Evolutionary conservation across 2,888 invertebrate genomes (phyloP), one percentile per base, ranked within the genome.

Genomic region (Neoaliturus tenellus): DNA sequence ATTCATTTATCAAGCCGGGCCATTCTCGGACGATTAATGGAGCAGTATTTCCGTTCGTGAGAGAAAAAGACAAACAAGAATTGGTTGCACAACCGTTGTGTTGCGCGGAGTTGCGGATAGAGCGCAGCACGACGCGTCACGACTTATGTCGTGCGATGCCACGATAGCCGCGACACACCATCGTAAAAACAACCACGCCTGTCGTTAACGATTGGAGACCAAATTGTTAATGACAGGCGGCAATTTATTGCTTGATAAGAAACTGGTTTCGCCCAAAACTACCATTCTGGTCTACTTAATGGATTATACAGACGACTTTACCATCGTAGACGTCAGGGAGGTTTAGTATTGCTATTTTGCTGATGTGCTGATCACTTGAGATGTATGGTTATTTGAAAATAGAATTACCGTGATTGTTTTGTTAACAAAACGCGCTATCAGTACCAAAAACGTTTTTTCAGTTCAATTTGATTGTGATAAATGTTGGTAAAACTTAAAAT

Each of bases 21-120:
- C 69, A 69, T 69, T 69, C 39, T n/a, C 6, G n/a, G 39, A 39
- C 69, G 69, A 69, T 69, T 69, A 69, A 69, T 69, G 69, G 69
- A 69, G 35, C 14, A 35, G 69, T 69, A 39, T 69, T 69, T 69
- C 39, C 69, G 69, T 69, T 33, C 39, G 69, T 69, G 69, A 23
- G 39, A 39, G 69, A 69, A 69, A 69, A 69, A 69, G 69, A 33
- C n/a, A 25, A 28, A 67, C 25, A 67, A 67, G 67, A 5, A 28
- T 28, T 67, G 1, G 67, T 67, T 67, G 67, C 67, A 28, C 67
- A 67, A 67, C 67, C 33, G 10, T n/a, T n/a, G n/a, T 17, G 44
- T 12, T 44, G 14, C 39, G 6, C 6, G 17, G 12, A 44, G 44
- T 14, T 17, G 17, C 6, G 4, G 2, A 17, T 14, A 6, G 44